Conservation (phyloP, 2,797 vertebrate species). For the Steatocranus sp. region DNA sequence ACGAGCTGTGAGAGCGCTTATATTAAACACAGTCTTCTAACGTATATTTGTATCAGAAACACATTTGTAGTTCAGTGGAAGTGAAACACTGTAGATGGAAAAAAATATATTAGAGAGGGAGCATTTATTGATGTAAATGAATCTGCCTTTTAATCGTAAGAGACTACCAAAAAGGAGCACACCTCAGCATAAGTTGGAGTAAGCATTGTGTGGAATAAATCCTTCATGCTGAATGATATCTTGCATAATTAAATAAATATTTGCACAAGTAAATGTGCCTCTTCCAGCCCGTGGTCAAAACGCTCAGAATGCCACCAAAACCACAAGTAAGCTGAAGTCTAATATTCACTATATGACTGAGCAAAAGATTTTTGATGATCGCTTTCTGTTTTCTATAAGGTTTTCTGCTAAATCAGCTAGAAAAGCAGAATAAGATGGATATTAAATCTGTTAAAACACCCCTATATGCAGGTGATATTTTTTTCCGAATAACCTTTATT, state of each 20-base stretch:
- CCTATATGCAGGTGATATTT: fast-evolving
- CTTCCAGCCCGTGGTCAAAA: fast-evolving
- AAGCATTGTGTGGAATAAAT: not conserved
- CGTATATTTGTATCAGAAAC: not conserved
- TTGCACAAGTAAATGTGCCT: not conserved
- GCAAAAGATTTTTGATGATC: not conserved
- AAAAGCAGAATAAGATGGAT: not conserved
- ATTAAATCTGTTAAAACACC: not conserved
- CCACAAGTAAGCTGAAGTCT: not conserved
- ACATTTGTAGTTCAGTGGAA: not conserved
- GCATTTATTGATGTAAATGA: not conserved
- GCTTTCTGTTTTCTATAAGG: not conserved
- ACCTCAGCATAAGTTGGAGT: not conserved
- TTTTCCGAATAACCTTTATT: not conserved
- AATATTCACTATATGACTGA: not conserved
- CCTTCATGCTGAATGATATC: not conserved
- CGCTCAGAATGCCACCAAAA: not conserved
- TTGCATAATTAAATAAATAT: not conserved
- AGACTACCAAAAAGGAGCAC: not conserved
- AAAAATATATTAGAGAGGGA: not conserved
- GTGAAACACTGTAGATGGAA: not conserved
- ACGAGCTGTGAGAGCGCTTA: fast-evolving
- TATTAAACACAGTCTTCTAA: not conserved
- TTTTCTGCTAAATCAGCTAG: not conserved
- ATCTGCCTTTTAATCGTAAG: not conserved